Evolutionary conservation across 2,888 invertebrate species (phyloP), one percentile per base, ranked within the genome.

Genomic region (Physocephala rufipes): DNA sequence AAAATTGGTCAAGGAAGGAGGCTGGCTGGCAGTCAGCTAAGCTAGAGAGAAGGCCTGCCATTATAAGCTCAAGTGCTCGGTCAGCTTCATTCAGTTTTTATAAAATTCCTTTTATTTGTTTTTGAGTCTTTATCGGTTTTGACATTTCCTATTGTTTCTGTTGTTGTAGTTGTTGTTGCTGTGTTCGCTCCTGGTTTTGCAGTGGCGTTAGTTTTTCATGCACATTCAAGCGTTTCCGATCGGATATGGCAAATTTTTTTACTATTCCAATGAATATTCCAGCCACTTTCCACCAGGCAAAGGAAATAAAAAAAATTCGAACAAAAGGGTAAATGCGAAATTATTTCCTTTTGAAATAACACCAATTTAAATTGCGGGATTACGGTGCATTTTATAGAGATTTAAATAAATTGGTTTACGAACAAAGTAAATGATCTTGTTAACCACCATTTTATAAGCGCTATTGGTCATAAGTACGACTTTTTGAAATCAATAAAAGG

Each of bases 161-260:
- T 13, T 9, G 15, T 13, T 61, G 30, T 28, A 36, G 7, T 7
- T 36, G 36, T 30, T 21, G 49, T 65, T 19, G 3, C 49, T 49
- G 26, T 28, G 28, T n/a, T 30, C 13, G n/a, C 49, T n/a, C 12
- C 51, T 28, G 65, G 51, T 16, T 28, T 51, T 65, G 51, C 28
- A 16, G 65, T 45, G 53, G 36, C 65, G 13, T 5, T 30, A 24
- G 30, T 66, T 49, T 64, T n/a, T 66, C 36, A 66, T 53, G 53
- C 53, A 30, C 24, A 49, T 53, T 36, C 65, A 66, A 66, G 30
- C 53, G 36, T 53, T 66, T 66, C 65, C 65, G 65, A 30, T 51
- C 65, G 65, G 53, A 66, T 49, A 66, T 66, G 36, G 53, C 65
- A 36, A 36, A 4, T 53, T 66, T 53, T 1, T 21, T 1, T 28